Evolutionary conservation across 2,113 vertebrate species (phyloP).

Genomic region (Callocephalon fimbriatum): DNA sequence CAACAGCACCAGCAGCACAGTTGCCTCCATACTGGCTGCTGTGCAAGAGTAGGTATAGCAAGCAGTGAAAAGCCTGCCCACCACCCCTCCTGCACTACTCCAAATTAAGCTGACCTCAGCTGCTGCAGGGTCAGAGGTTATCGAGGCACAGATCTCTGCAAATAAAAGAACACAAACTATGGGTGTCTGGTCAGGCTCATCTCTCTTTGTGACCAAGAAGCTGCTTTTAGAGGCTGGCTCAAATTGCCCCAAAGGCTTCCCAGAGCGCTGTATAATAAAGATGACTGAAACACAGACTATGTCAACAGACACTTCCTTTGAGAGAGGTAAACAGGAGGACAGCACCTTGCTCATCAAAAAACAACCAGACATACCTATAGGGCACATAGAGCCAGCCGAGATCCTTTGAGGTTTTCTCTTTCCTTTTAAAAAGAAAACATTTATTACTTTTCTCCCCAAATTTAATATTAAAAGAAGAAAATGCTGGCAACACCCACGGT

Average conservation of each 20-base stretch:
- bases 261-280: slow-evolving; percentile 54
- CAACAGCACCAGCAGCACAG: rapidly evolving
- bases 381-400: slow-evolving; percentile 31
- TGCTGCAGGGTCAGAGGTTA: slow-evolving; percentile 17
- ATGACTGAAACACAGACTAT: slow-evolving; percentile 64
- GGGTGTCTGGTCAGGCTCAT: not conserved
- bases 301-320: slow-evolving; percentile 73
- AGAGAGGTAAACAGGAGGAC: slow-evolving; percentile 66
- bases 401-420: slow-evolving; percentile 6
- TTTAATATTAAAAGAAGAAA: slow-evolving; percentile 51
- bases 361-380: slow-evolving; percentile 68
- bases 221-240: slow-evolving; percentile 10
- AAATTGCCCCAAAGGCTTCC: slow-evolving; percentile 52
- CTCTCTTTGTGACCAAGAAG: slow-evolving; percentile 26
- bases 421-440: slow-evolving; percentile 29
- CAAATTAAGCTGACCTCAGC: not conserved
- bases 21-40: not conserved
- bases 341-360: slow-evolving; percentile 71
- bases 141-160: slow-evolving; percentile 40
- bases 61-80: not conserved
- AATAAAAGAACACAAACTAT: slow-evolving; percentile 37
- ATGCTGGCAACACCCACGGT: not conserved
- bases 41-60: not conserved
- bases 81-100: not conserved
- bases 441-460: not conserved